Evolutionary conservation across 2,113 vertebrate species (phyloP).

Genomic region (Cynopterus brachyotis): DNA sequence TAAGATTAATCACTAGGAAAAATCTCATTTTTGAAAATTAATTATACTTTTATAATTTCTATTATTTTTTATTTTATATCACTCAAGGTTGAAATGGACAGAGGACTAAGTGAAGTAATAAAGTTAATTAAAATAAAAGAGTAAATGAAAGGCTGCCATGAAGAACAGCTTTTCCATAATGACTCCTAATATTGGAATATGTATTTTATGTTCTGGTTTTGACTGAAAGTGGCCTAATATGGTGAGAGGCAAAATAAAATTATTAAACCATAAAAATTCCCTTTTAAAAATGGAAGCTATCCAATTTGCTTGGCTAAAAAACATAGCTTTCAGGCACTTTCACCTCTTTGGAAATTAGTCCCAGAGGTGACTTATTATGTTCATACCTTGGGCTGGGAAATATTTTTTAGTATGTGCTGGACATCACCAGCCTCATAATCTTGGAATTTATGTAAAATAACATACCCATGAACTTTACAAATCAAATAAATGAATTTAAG

Average conservation of each 20-base stretch:
- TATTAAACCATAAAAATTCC: slow-evolving; percentile 46
- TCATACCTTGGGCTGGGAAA: slow-evolving; percentile 23
- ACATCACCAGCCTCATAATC: background rate
- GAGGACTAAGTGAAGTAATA: background rate
- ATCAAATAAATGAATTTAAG: slow-evolving; percentile 44
- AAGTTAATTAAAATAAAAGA: slow-evolving; percentile 51
- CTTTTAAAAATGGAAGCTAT: slow-evolving; percentile 51
- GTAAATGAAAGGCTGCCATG: background rate
- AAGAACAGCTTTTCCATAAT: background rate
- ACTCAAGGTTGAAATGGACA: background rate
- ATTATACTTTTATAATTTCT: background rate
- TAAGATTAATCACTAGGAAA: background rate
- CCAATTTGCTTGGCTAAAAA: slow-evolving; percentile 63
- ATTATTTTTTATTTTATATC: slow-evolving; percentile 13
- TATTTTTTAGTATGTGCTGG: slow-evolving; percentile 15
- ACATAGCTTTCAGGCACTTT: slow-evolving; percentile 38
- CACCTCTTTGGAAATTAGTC: slow-evolving; percentile 71
- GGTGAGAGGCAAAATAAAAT: slow-evolving; percentile 29
- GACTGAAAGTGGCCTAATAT: slow-evolving; percentile 41
- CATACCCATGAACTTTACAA: slow-evolving; percentile 33
- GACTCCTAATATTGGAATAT: slow-evolving; percentile 16
- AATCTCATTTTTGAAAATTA: background rate
- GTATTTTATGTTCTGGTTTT: slow-evolving; percentile 32
- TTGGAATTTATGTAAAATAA: slow-evolving; percentile 54
- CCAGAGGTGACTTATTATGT: slow-evolving; percentile 64